A percentile compares a stretch with the other conserved stretches of the same genome.
phyloP scores from a whole-genome alignment of 1,140 invertebrate species.

The Achroia grisella region DNA sequence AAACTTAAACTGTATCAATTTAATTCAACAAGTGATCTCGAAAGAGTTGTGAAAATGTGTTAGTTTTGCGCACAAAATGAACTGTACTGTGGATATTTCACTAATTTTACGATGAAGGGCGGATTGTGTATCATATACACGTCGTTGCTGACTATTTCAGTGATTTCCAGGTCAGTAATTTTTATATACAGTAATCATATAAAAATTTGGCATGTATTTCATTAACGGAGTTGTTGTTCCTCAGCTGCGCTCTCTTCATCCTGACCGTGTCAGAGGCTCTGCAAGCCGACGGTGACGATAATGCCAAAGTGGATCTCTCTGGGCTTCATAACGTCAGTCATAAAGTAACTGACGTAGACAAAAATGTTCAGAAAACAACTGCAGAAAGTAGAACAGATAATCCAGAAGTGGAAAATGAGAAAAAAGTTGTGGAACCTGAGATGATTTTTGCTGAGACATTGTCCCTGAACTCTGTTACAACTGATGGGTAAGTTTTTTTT shows the following conservation, averaged over 20 bases:
- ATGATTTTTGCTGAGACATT: conserved; percentile 66
- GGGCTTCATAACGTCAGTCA: conserved; percentile 62
- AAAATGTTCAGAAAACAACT: conserved; percentile 10
- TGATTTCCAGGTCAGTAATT: conserved; percentile 70
- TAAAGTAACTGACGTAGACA: conserved; percentile 21
- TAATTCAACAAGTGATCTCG: conserved; percentile 6
- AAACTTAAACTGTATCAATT: conserved; percentile 17
- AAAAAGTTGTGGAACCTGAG: conserved; percentile 34
- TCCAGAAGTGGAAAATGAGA: conserved; percentile 19
- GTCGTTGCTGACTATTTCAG: conserved; percentile 74
- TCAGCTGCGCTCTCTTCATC: conserved; percentile 62
- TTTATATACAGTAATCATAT: neutral
- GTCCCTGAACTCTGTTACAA: conserved; percentile 72
- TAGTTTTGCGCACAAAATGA: conserved; percentile 67
- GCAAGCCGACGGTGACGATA: conserved; percentile 35
- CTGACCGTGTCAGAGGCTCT: conserved; percentile 59
- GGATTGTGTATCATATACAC: conserved; percentile 73
- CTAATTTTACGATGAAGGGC: conserved; percentile 75
- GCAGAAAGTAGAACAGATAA: conserved; percentile 12
- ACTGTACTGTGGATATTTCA: conserved; percentile 62
- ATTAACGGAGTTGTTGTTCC: conserved; percentile 17
- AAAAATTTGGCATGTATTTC: no score
- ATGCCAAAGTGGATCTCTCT: conserved; percentile 45
- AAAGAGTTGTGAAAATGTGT: conserved; percentile 44
- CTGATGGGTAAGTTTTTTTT: conserved; percentile 70